Evolutionary conservation across 2,797 vertebrate genomes (phyloP).

Genomic region (Sebastes diploproa): DNA sequence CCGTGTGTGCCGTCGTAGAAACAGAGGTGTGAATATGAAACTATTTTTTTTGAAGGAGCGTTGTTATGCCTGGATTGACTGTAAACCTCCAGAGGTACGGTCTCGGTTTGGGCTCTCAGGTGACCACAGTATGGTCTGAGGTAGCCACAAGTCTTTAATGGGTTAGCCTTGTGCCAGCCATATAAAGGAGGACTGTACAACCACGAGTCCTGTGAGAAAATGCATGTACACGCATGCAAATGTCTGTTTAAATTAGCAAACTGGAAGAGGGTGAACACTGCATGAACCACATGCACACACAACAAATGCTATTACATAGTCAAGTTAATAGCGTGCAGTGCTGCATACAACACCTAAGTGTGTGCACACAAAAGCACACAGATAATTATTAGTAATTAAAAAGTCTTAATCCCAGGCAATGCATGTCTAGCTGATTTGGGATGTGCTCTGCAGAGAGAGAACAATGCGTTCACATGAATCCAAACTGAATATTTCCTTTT

Average conservation of each 20-base stretch:
- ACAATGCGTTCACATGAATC: constrained; percentile 24
- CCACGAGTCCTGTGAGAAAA: constrained; percentile 30
- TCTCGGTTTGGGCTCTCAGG: constrained; percentile 49
- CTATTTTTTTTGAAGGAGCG: neutral
- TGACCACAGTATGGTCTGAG: constrained; percentile 65
- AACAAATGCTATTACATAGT: neutral
- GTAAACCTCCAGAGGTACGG: constrained; percentile 34
- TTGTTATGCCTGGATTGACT: constrained; percentile 8
- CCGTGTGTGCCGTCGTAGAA: neutral
- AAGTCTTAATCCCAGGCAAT: constrained; percentile 35
- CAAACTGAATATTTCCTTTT: constrained; percentile 32
- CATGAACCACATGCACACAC: constrained; percentile 11
- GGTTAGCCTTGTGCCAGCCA: constrained; percentile 52
- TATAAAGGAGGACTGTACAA: constrained; percentile 34
- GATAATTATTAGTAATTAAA: constrained; percentile 45
- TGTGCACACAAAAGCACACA: constrained; percentile 6
- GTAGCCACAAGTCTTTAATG: constrained; percentile 64
- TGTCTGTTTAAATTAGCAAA: constrained; percentile 53
- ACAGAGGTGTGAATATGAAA: constrained; percentile 31
- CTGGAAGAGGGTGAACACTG: constrained; percentile 8
- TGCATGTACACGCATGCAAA: constrained; percentile 17
- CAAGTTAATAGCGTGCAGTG: neutral
- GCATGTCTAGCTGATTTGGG: constrained; percentile 3
- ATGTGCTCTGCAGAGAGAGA: constrained; percentile 1
- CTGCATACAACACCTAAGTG: neutral